phyloP scores from a whole-genome alignment of 1,140 invertebrate species.

The Zaprionus capensis region DNA sequence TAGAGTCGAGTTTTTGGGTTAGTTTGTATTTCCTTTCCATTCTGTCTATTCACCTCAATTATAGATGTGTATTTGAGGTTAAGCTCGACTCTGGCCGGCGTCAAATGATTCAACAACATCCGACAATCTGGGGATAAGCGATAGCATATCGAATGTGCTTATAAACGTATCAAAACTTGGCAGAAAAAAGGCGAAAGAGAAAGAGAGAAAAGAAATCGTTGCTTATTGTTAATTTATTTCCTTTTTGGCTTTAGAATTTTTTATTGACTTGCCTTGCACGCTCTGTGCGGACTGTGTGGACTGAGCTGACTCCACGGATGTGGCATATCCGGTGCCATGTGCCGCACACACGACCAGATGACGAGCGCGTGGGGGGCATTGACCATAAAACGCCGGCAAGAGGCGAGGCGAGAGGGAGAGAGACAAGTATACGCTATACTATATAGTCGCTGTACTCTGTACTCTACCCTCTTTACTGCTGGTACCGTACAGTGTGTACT shows the following conservation, averaged over 20 bases:
- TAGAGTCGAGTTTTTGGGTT: neutral
- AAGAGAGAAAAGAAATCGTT: slow-evolving; percentile 53
- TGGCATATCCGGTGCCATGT: slow-evolving; percentile 69
- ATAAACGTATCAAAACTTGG: slow-evolving; percentile 40
- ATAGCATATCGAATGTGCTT: slow-evolving; percentile 54
- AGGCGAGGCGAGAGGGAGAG: slow-evolving; percentile 27
- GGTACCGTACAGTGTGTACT: slow-evolving; percentile 9
- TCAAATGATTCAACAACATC: slow-evolving; percentile 49
- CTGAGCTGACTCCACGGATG: slow-evolving; percentile 64
- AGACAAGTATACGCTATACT: neutral
- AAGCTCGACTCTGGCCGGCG: slow-evolving; percentile 28
- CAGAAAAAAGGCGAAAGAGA: slow-evolving; percentile 24
- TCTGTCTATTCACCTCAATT: neutral
- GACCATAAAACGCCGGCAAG: slow-evolving; percentile 64
- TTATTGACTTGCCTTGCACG: slow-evolving; percentile 45
- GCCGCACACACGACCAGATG: slow-evolving; percentile 44
- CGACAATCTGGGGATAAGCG: slow-evolving; percentile 41
- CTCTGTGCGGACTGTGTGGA: slow-evolving; percentile 43
- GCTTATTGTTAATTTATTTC: slow-evolving; percentile 80
- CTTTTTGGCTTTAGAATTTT: slow-evolving; percentile 74
- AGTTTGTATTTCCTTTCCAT: neutral
- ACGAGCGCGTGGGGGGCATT: slow-evolving; percentile 51
- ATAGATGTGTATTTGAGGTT: slow-evolving; percentile 1
- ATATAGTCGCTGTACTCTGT: neutral
- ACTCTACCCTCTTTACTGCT: neutral